Conservation (phyloP, 2,888 invertebrate genomes). For the Teleiodes luculella region DNA sequence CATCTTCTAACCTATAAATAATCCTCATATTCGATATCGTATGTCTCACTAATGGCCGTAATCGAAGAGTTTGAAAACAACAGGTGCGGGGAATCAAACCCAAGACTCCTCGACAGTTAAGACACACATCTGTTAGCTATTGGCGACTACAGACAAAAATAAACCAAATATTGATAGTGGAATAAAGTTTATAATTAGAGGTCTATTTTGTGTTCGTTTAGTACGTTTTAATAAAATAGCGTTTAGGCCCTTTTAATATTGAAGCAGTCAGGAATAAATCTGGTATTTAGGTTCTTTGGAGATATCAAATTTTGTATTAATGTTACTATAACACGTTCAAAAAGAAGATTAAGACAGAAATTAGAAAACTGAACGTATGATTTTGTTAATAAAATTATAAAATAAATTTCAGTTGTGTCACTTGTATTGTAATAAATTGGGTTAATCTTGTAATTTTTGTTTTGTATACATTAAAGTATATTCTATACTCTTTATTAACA, state of each 20-base stretch:
- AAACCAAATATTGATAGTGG: not conserved
- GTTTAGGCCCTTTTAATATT: not conserved
- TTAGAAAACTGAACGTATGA: too few species aligned
- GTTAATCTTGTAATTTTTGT: too few species aligned
- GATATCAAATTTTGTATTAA: too few species aligned
- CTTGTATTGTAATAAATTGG: too few species aligned
- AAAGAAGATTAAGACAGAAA: too few species aligned
- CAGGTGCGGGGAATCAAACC: conserved; percentile 74
- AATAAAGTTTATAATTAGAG: not conserved
- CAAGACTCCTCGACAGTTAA: conserved; percentile 51
- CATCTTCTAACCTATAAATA: conserved; percentile 3
- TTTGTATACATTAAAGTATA: too few species aligned
- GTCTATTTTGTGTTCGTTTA: not conserved
- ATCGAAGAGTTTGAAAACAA: conserved; percentile 71
- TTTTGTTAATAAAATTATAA: too few species aligned
- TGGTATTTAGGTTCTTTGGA: too few species aligned
- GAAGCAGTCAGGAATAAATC: too few species aligned
- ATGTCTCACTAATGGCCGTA: conserved; percentile 65
- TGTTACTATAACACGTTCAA: too few species aligned
- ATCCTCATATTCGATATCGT: conserved; percentile 61
- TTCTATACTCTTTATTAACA: too few species aligned
- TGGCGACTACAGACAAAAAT: conserved; percentile 22
- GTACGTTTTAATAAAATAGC: not conserved
- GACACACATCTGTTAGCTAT: conserved; percentile 60
- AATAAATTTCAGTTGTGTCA: too few species aligned